These are phyloP conservation scores for Pseudomyrmex gracilis DNA, from an alignment of 1,140 invertebrate genomes.

Conservation along the genomic window DNA sequence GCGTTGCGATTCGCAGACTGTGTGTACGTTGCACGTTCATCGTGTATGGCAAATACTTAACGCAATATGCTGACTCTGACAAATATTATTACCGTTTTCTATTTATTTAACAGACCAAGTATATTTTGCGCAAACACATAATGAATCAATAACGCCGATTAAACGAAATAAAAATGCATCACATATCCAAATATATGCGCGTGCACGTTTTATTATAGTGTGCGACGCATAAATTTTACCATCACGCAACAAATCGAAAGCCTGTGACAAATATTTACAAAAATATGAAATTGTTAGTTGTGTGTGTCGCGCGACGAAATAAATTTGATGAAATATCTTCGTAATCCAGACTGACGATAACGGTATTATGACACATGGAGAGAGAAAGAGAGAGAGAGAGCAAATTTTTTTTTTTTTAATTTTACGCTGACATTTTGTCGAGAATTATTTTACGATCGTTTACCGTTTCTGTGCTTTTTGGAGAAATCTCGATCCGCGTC, in stretches of 20 bases:
- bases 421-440: slow-evolving; percentile 16
- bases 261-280: slow-evolving; percentile 36
- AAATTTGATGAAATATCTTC: slow-evolving; percentile 33
- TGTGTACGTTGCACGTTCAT: not conserved
- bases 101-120: slow-evolving; percentile 1
- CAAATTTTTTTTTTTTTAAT: slow-evolving; percentile 15
- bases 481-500: slow-evolving; percentile 27
- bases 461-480: not conserved
- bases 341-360: not conserved
- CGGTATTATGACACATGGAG: not conserved
- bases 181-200: slow-evolving; percentile 1
- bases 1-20: not conserved
- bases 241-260: slow-evolving; percentile 16
- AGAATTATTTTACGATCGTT: slow-evolving; percentile 34
- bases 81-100: slow-evolving; percentile 21
- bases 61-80: not conserved
- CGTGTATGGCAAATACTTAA: slow-evolving; percentile 14
- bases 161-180: not conserved
- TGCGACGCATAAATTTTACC: slow-evolving; percentile 35
- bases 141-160: slow-evolving; percentile 48
- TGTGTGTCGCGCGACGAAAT: not conserved
- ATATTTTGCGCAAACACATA: slow-evolving; percentile 19
- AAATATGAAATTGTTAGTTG: not conserved
- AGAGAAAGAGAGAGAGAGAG: no score
- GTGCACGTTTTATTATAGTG: slow-evolving; percentile 7